Conservation (phyloP, 2,797 vertebrate genomes). For the Brotula barbata region DNA sequence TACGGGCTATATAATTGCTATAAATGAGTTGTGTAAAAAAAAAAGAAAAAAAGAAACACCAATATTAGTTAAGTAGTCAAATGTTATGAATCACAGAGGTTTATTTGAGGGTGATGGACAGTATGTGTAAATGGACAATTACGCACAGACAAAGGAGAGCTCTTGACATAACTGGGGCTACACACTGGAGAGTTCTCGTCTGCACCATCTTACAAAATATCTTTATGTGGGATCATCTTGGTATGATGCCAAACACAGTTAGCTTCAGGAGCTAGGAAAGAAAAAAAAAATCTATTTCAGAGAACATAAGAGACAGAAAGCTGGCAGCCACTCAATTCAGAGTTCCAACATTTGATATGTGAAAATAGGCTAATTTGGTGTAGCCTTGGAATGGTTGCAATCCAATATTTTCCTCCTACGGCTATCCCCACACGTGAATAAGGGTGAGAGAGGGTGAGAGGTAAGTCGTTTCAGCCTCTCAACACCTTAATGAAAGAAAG, state of each 20-base stretch:
- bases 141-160: slow-evolving; percentile 57
- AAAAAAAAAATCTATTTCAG: slow-evolving; percentile 59
- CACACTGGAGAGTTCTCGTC: slow-evolving; percentile 69
- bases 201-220: slow-evolving; percentile 70
- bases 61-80: slow-evolving; percentile 21
- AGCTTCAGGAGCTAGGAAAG: slow-evolving; percentile 66
- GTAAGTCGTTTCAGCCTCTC: slow-evolving; percentile 55
- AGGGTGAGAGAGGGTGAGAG: slow-evolving; percentile 37
- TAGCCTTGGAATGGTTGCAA: slow-evolving; percentile 56
- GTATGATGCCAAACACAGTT: slow-evolving; percentile 65
- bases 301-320: slow-evolving; percentile 60
- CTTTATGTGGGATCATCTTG: slow-evolving; percentile 73
- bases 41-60: slow-evolving; percentile 7
- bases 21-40: not conserved
- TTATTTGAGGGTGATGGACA: slow-evolving; percentile 29
- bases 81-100: slow-evolving; percentile 30
- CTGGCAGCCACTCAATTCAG: slow-evolving; percentile 71
- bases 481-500: slow-evolving; percentile 41
- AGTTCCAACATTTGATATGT: slow-evolving; percentile 65
- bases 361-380: slow-evolving; percentile 71
- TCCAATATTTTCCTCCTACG: slow-evolving; percentile 64
- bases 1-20: not conserved
- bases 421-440: slow-evolving; percentile 50
- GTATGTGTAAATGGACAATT: slow-evolving; percentile 65
- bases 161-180: slow-evolving; percentile 71